phyloP scores from a whole-genome alignment of 2,113 vertebrate genomes.

The Ptilorrhoa leucosticta region DNA sequence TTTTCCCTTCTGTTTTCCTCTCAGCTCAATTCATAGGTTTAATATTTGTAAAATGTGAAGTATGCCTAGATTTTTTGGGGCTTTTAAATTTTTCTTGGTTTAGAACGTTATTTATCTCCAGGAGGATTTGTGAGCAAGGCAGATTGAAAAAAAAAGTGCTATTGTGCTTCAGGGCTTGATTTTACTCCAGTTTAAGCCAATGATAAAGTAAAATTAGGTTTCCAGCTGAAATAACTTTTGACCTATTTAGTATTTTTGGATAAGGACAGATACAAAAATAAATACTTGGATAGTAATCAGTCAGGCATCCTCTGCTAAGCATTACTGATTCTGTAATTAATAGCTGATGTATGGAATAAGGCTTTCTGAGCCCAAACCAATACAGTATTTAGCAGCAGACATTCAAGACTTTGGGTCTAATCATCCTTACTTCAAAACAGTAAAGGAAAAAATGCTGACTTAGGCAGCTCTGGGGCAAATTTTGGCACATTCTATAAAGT shows the following conservation, averaged over 20 bases:
- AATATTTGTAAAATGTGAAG: neutral
- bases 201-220: neutral
- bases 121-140: neutral
- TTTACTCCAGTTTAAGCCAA: conserved; percentile 3
- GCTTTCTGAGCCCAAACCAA: neutral
- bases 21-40: neutral
- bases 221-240: conserved; percentile 11
- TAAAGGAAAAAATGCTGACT: neutral
- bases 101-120: neutral
- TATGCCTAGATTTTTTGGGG: neutral
- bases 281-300: neutral
- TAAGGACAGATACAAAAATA: neutral
- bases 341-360: neutral
- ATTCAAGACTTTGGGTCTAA: neutral
- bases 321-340: neutral
- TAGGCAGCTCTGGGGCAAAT: neutral
- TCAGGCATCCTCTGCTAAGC: neutral
- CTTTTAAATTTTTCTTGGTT: neutral
- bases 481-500: neutral
- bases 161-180: conserved; percentile 14
- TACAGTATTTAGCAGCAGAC: neutral
- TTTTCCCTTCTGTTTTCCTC: neutral
- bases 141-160: neutral
- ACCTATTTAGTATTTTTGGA: conserved; percentile 19
- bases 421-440: neutral